Conservation (phyloP, 1,140 invertebrate genomes). For the Lethrus apterus region DNA sequence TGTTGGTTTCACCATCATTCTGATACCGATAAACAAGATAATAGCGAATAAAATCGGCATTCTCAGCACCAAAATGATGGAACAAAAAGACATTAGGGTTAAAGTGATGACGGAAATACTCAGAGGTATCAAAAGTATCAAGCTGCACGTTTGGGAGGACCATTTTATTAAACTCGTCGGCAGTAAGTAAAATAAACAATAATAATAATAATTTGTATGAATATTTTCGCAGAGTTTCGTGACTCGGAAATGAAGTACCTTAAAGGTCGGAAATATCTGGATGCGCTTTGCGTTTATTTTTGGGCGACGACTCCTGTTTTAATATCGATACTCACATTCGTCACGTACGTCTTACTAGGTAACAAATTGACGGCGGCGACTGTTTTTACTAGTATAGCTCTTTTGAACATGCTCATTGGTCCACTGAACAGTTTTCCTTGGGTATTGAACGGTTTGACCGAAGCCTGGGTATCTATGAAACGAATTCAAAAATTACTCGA, state of each 20-base stretch:
- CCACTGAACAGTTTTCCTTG: slow-evolving; percentile 97
- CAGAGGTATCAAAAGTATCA: slow-evolving; percentile 80
- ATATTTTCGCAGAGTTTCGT: slow-evolving; percentile 48
- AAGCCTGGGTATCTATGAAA: slow-evolving; percentile 85
- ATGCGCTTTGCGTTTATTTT: slow-evolving; percentile 97
- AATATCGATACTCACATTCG: slow-evolving; percentile 88
- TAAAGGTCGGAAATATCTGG: slow-evolving; percentile 86
- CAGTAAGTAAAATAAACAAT: slow-evolving; percentile 36
- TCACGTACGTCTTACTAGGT: slow-evolving; percentile 77
- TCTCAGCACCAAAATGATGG: slow-evolving; percentile 84
- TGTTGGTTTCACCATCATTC: slow-evolving; percentile 72
- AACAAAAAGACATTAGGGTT: slow-evolving; percentile 83
- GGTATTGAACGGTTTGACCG: slow-evolving; percentile 94
- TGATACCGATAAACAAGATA: slow-evolving; percentile 92
- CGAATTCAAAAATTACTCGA: slow-evolving; percentile 69
- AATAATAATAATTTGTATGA: slow-evolving; percentile 1
- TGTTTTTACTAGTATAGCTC: slow-evolving; percentile 88
- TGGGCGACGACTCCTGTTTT: slow-evolving; percentile 98
- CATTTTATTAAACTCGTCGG: slow-evolving; percentile 60
- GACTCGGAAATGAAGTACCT: slow-evolving; percentile 68
- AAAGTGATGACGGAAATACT: slow-evolving; percentile 84
- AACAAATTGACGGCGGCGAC: slow-evolving; percentile 78
- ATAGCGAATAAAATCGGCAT: slow-evolving; percentile 85
- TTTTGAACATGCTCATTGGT: slow-evolving; percentile 93
- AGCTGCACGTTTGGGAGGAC: slow-evolving; percentile 90